These are phyloP conservation scores for Nasonia oneida DNA, from an alignment of 2,888 invertebrate species.

Conservation along the genomic window DNA sequence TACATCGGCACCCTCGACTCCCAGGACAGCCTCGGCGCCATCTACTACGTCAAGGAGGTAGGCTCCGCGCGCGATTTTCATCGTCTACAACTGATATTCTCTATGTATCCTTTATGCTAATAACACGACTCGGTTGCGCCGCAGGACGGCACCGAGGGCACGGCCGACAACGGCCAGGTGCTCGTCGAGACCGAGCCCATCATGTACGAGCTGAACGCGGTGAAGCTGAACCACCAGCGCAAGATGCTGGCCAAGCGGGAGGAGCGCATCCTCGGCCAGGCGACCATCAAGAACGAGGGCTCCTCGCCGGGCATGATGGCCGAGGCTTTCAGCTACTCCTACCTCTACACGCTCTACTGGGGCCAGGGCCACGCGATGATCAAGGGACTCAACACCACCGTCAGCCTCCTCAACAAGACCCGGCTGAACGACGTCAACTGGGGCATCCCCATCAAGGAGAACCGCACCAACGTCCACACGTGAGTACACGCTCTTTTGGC, in stretches of 20 bases:
- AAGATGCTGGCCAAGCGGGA: conserved; percentile 79
- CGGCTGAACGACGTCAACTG: conserved; percentile 84
- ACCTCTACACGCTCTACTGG: conserved; percentile 87
- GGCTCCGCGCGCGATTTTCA: neutral
- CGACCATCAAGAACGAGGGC: conserved; percentile 80
- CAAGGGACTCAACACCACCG: conserved; percentile 85
- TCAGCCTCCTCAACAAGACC: conserved; percentile 83
- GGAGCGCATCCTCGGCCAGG: conserved; percentile 75
- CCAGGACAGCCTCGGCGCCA: conserved; percentile 84
- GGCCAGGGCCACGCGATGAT: conserved; percentile 88
- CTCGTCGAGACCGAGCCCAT: conserved; percentile 90
- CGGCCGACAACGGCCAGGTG: conserved; percentile 83
- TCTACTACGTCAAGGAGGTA: conserved; percentile 84
- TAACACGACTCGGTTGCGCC: neutral
- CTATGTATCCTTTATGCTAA: neutral
- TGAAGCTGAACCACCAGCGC: conserved; percentile 82
- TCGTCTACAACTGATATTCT: too few species aligned
- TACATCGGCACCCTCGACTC: conserved; percentile 86
- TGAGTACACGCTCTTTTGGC: conserved; percentile 67
- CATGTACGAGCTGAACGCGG: conserved; percentile 86
- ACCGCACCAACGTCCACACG: conserved; percentile 81
- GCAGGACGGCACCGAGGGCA: conserved; percentile 70
- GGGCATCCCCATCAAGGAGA: conserved; percentile 83
- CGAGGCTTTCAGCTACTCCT: conserved; percentile 87
- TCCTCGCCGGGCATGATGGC: conserved; percentile 84